Evolutionary conservation across 2,888 invertebrate species (phyloP).

Genomic region (Drosophila limbata): DNA sequence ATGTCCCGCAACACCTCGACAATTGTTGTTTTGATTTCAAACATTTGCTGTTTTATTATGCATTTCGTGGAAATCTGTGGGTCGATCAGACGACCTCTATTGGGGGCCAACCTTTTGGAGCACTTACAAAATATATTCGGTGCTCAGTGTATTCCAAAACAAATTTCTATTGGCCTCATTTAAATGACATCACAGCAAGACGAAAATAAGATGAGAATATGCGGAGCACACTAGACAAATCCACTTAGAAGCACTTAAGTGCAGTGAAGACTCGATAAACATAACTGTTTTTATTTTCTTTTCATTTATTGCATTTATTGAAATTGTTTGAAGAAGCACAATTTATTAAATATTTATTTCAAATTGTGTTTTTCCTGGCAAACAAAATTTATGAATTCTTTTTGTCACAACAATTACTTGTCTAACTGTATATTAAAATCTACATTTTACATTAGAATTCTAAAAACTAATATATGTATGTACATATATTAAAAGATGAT

Average conservation of each 20-base stretch:
- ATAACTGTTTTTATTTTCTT: too few species aligned
- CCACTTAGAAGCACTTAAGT: slow-evolving; percentile 15
- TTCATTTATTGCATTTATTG: too few species aligned
- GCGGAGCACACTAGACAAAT: slow-evolving; percentile 16
- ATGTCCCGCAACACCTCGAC: slow-evolving; percentile 60
- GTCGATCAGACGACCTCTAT: neutral
- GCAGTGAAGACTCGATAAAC: neutral
- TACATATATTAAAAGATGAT: too few species aligned
- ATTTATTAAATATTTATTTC: neutral
- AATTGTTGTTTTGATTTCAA: slow-evolving; percentile 66
- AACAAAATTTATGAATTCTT: too few species aligned
- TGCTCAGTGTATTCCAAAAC: slow-evolving; percentile 9
- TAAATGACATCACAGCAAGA: slow-evolving; percentile 33
- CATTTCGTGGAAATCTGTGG: slow-evolving; percentile 21
- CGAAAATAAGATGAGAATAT: slow-evolving; percentile 19
- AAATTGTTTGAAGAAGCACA: neutral
- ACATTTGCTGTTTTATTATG: slow-evolving; percentile 19
- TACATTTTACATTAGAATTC: too few species aligned
- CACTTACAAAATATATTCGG: slow-evolving; percentile 4
- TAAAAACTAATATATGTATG: too few species aligned
- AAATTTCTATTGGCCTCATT: slow-evolving; percentile 13
- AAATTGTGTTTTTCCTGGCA: too few species aligned
- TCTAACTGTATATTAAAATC: too few species aligned
- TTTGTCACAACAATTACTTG: too few species aligned
- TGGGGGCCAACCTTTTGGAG: neutral